phyloP scores from a whole-genome alignment of 1,140 invertebrate genomes.

The Danaus plexippus region DNA sequence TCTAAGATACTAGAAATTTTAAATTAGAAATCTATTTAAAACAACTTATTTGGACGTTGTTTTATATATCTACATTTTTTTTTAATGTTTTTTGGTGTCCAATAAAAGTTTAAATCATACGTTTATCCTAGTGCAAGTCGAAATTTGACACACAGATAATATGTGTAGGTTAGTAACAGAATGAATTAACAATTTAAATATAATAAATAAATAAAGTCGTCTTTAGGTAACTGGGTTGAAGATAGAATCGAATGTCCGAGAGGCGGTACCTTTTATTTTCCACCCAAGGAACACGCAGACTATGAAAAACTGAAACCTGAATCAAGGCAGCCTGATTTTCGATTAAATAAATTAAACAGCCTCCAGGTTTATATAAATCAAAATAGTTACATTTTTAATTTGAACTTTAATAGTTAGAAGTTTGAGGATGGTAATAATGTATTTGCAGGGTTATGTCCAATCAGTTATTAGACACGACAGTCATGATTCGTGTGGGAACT shows the following conservation, averaged over 20 bases:
- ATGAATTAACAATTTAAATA: neutral
- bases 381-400: too few relatives aligned
- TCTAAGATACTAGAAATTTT: neutral
- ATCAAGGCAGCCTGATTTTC: conserved; percentile 48
- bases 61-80: neutral
- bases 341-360: conserved; percentile 51
- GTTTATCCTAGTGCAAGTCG: too few relatives aligned
- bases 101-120: too few relatives aligned
- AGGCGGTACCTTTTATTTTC: conserved; percentile 49
- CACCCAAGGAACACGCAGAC: conserved; percentile 49
- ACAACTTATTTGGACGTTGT: neutral
- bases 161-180: too few relatives aligned
- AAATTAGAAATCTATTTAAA: too few relatives aligned
- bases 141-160: too few relatives aligned
- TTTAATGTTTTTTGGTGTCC: conserved; percentile 8
- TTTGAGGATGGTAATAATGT: neutral
- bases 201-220: neutral
- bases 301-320: conserved; percentile 48
- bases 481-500: conserved; percentile 51
- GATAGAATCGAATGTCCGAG: conserved; percentile 57
- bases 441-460: conserved; percentile 38
- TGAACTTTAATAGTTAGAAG: too few relatives aligned
- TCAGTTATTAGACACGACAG: conserved; percentile 48
- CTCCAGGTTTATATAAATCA: conserved; percentile 33
- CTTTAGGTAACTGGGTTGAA: conserved; percentile 60